Conservation (phyloP, 2,113 vertebrate genomes). For the Steatornis caripensis region DNA sequence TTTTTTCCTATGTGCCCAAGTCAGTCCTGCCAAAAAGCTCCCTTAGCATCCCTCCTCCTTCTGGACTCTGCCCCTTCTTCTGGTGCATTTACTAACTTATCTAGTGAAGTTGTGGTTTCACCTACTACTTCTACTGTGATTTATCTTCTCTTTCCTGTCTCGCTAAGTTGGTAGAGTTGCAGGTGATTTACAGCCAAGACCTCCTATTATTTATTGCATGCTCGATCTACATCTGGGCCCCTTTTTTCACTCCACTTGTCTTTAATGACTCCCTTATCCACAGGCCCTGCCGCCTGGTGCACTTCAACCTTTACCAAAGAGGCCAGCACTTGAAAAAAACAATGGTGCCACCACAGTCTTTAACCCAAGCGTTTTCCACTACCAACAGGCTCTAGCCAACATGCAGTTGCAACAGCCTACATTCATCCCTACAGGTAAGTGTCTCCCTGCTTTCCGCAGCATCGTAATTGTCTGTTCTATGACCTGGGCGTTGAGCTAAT, state of each 20-base stretch:
- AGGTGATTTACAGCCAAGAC: slow-evolving; percentile 28
- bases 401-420: slow-evolving; percentile 92
- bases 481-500: not conserved
- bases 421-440: slow-evolving; percentile 92
- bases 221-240: not conserved
- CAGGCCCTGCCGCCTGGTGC: slow-evolving; percentile 81
- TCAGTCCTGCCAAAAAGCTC: not conserved
- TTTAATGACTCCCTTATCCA: slow-evolving; percentile 72
- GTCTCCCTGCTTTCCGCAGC: not conserved
- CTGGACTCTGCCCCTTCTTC: not conserved
- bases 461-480: not conserved
- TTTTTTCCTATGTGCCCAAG: not conserved
- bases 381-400: slow-evolving; percentile 96
- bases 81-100: not conserved
- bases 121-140: not conserved
- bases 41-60: not conserved
- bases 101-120: not conserved
- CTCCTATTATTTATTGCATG: slow-evolving; percentile 21
- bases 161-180: not conserved
- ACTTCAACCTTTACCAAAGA: slow-evolving; percentile 92
- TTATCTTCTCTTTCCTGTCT: not conserved
- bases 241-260: slow-evolving; percentile 12
- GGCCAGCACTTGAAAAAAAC: slow-evolving; percentile 90
- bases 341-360: slow-evolving; percentile 88
- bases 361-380: slow-evolving; percentile 94